Percentiles rank a stretch among this genome's conserved stretches.
These are phyloP conservation scores for Poecilia picta DNA, from an alignment of 2,797 vertebrate genomes.

Conservation along the genomic window DNA sequence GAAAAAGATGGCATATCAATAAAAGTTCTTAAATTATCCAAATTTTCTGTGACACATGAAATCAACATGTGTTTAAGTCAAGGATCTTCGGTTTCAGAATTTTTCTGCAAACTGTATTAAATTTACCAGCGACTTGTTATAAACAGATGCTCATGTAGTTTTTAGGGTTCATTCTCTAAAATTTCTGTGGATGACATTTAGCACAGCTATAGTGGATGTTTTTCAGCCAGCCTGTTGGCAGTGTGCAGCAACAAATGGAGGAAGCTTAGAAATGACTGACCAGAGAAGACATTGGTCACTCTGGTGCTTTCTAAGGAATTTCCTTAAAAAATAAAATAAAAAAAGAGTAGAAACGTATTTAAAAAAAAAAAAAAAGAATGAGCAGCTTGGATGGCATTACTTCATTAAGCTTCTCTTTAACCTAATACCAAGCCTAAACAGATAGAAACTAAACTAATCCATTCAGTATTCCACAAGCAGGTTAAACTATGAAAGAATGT, in stretches of 20 bases:
- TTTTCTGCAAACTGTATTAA: background rate
- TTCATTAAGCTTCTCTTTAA: background rate
- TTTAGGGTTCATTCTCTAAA: background rate
- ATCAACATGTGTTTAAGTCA: background rate
- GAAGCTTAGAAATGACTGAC: background rate
- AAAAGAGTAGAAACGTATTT: background rate
- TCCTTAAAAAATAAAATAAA: background rate
- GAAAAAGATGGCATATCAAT: background rate
- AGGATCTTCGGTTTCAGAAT: background rate
- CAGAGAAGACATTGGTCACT: background rate
- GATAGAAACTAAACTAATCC: background rate
- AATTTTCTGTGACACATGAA: background rate
- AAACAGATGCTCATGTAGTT: background rate
- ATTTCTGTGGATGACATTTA: background rate
- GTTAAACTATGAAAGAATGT: conserved; percentile 7
- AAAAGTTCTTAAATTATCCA: background rate
- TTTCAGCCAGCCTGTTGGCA: background rate
- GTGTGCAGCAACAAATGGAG: background rate
- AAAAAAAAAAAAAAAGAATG: background rate
- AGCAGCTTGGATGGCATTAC: background rate
- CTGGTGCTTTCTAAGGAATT: background rate
- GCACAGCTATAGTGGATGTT: background rate
- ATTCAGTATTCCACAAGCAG: background rate
- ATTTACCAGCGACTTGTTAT: background rate
- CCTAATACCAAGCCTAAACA: background rate